phyloP scores from a whole-genome alignment of 2,888 invertebrate genomes.

The Drosophila neotestacea region DNA sequence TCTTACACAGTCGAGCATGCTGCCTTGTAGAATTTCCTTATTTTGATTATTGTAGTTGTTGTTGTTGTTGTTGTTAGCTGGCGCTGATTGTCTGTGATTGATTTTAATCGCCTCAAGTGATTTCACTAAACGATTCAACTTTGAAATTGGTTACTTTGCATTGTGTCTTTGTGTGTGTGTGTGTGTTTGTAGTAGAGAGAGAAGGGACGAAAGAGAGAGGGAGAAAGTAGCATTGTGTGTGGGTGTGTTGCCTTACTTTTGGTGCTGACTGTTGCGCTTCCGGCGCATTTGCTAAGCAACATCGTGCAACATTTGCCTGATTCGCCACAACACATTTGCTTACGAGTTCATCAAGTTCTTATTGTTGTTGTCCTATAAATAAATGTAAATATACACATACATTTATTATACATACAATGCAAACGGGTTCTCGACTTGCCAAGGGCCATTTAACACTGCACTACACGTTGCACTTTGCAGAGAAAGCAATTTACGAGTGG shows the following conservation, averaged over 20 bases:
- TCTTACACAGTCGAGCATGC: too few species aligned
- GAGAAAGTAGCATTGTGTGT: not conserved
- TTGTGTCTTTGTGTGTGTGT: slow-evolving; percentile 39
- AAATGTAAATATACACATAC: slow-evolving; percentile 23
- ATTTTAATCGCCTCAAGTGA: slow-evolving; percentile 81
- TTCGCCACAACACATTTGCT: slow-evolving; percentile 45
- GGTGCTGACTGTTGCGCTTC: slow-evolving; percentile 61
- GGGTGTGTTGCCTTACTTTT: slow-evolving; percentile 46
- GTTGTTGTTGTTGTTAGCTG: slow-evolving; percentile 30
- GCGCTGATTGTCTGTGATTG: slow-evolving; percentile 79
- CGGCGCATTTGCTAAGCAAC: slow-evolving; percentile 48
- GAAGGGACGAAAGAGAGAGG: not conserved
- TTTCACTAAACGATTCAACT: slow-evolving; percentile 78
- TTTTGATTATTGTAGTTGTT: slow-evolving; percentile 7
- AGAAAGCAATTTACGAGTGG: slow-evolving; percentile 6
- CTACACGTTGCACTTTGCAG: slow-evolving; percentile 13
- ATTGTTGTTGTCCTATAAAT: slow-evolving; percentile 25
- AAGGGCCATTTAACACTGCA: slow-evolving; percentile 33
- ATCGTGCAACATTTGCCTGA: slow-evolving; percentile 44
- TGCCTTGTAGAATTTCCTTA: too few species aligned
- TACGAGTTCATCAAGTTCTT: slow-evolving; percentile 21
- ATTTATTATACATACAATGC: slow-evolving; percentile 24
- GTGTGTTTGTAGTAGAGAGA: slow-evolving; percentile 6
- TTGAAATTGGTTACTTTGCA: slow-evolving; percentile 76
- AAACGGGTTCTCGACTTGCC: slow-evolving; percentile 19